Evolutionary conservation across 2,888 invertebrate species (phyloP).

Genomic region (Digitonthophagus gazella): DNA sequence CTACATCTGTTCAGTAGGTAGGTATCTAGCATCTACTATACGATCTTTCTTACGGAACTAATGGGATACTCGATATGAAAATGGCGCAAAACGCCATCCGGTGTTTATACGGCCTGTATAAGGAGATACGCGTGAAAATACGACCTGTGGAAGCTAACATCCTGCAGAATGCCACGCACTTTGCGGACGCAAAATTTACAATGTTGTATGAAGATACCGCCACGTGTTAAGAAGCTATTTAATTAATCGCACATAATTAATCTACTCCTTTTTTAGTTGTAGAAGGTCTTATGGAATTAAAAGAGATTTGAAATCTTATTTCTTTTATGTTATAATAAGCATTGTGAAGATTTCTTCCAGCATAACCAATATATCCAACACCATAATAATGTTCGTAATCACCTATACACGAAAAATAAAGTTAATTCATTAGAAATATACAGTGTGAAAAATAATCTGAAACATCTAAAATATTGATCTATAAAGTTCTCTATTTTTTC

Average conservation of each 20-base stretch:
- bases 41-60: too few relatives aligned
- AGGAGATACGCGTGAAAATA: background rate
- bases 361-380: constrained; percentile 31
- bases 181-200: background rate
- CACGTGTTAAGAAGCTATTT: background rate
- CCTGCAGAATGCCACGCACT: background rate
- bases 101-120: background rate
- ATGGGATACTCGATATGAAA: background rate
- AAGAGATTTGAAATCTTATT: too few relatives aligned
- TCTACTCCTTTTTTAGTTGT: too few relatives aligned
- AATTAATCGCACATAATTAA: background rate
- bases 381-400: too few relatives aligned
- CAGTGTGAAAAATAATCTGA: too few relatives aligned
- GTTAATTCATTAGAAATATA: too few relatives aligned
- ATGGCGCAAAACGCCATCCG: background rate
- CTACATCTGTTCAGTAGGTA: background rate
- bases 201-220: background rate
- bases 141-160: background rate
- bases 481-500: too few relatives aligned
- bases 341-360: constrained; percentile 31
- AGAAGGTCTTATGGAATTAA: too few relatives aligned
- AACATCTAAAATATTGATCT: too few relatives aligned
- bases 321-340: constrained; percentile 30
- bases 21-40: too few relatives aligned
- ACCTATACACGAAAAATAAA: too few relatives aligned